Base-by-base conservation (phyloP, 2,113 vertebrate species). In the Chionomys nivalis region DNA sequence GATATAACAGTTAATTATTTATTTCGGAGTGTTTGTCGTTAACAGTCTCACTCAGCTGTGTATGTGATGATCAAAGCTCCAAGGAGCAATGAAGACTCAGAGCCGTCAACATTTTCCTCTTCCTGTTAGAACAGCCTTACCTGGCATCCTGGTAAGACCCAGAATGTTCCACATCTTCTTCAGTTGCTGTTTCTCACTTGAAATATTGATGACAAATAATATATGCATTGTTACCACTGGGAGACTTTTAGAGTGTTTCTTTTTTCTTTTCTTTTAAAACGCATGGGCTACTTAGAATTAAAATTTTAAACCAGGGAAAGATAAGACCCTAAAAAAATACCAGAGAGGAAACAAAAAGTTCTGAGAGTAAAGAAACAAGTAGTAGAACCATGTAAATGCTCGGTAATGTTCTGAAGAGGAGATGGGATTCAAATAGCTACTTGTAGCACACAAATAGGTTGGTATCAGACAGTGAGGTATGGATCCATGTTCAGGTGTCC, bases 1-100 rank as follows among this genome's bases (percentile, higher is more conserved):
- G 94, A 83, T 95, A 47, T 66, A 95, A 83, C 70, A 79, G 85
- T 88, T 96, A 86, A 97, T 98, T 94, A 94, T 94, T 87, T 96
- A 94, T 90, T 95, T 90, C 73, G 78, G 96, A 95, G 86, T 89
- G 83, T 97, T 95, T 97, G 76, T 94, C 93, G 79, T 95, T 94
- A 97, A 49, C 75, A 90, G 83, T 17, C 52, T 91, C 65, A 65
- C 28, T 95, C 78, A 52, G 78, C 79, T 86, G 13, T 66, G 76
- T 21, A 4, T 47, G 72, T 79, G 79, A 52, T 65, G 65, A 94
- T 94, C 66, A 97, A 89, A 85, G 79, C 90, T 94, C 89, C 65
- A n/a, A 92, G 89, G 94, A 76, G 28, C 47, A 77, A 39, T n/a
- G 36, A 58, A 63, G 79, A 87, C 39, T 65, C 52, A 36, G 28